Evolutionary conservation across 2,113 vertebrate genomes (phyloP).

Genomic region (Laticauda colubrina): DNA sequence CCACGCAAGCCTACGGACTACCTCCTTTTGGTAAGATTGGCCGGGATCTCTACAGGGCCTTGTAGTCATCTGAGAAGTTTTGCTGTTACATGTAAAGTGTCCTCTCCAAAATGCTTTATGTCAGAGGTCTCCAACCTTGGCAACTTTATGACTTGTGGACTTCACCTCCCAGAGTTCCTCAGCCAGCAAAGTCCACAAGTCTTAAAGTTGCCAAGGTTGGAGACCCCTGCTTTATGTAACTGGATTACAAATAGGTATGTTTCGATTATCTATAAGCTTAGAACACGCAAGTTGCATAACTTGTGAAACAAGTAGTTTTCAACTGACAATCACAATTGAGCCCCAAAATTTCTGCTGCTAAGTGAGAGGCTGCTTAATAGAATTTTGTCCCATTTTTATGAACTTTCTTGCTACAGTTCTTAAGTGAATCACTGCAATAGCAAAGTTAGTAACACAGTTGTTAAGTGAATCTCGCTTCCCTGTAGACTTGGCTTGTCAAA

Average conservation of each 20-base stretch:
- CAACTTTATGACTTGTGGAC: too few relatives aligned
- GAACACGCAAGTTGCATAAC: not conserved
- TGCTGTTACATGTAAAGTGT: not conserved
- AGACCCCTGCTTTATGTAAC: not conserved
- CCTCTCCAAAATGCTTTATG: not conserved
- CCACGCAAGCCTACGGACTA: slow-evolving; percentile 91
- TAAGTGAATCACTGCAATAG: not conserved
- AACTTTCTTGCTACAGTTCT: not conserved
- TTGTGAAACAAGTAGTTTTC: not conserved
- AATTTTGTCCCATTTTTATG: not conserved
- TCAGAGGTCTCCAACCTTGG: too few relatives aligned
- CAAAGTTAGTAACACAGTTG: not conserved
- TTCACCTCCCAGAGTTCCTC: too few relatives aligned
- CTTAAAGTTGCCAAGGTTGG: too few relatives aligned
- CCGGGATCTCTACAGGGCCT: not conserved
- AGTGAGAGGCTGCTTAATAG: not conserved
- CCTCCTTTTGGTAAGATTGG: slow-evolving; percentile 90
- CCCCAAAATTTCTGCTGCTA: not conserved
- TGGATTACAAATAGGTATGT: not conserved
- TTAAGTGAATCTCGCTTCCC: not conserved
- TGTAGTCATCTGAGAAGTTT: not conserved
- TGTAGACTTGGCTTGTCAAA: not conserved
- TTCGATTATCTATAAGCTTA: not conserved
- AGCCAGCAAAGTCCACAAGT: too few relatives aligned
- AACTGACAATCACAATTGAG: not conserved